Percentiles rank a stretch among this genome's conserved stretches.
phyloP scores from a whole-genome alignment of 2,113 vertebrate species.

The Sinocyclocheilus maitianheensis region DNA sequence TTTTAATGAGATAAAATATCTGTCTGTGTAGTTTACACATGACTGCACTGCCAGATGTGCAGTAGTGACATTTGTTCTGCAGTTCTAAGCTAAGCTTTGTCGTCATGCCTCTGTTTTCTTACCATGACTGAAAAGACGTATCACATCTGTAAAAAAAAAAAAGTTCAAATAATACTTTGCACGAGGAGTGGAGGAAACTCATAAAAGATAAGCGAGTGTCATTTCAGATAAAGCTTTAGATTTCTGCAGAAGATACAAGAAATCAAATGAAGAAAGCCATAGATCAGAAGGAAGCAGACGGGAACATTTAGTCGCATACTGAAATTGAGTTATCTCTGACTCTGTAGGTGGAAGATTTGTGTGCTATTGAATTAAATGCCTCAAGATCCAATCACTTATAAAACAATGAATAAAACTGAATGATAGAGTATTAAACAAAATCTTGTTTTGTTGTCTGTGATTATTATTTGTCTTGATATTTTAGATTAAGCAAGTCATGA shows the following conservation, averaged over 20 bases:
- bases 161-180: conserved; percentile 1
- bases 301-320: conserved; percentile 17
- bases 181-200: not conserved
- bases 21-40: conserved; percentile 24
- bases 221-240: conserved; percentile 22
- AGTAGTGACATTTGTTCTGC: not conserved
- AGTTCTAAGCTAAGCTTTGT: not conserved
- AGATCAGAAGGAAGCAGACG: conserved; percentile 6
- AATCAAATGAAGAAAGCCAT: conserved; percentile 39
- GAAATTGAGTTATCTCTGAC: conserved; percentile 44
- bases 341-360: conserved; percentile 22
- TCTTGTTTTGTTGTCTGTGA: not conserved
- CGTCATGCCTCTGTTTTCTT: not conserved
- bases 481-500: not conserved
- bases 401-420: conserved; percentile 24
- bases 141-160: not conserved
- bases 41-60: not conserved
- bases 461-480: conserved; percentile 2
- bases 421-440: not conserved
- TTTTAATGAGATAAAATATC: not conserved
- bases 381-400: conserved; percentile 23
- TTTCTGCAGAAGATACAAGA: not conserved
- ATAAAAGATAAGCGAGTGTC: conserved; percentile 24
- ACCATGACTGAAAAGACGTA: not conserved
- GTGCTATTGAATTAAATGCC: conserved; percentile 46